Conservation (phyloP, 1,140 invertebrate genomes). For the Dendroctonus ponderosae region DNA sequence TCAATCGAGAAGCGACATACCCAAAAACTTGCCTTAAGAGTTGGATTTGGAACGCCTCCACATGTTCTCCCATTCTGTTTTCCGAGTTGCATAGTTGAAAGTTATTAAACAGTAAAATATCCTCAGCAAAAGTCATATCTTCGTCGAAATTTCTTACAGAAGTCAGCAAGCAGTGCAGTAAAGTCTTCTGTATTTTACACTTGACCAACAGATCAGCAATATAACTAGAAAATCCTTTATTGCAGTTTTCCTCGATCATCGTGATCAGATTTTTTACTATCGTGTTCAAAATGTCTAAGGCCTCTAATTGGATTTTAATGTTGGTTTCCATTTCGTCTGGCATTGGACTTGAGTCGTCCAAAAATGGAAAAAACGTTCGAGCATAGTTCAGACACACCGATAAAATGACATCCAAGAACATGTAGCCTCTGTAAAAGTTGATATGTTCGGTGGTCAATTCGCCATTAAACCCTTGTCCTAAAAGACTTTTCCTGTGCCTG, state of each 20-base stretch:
- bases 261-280: constrained; percentile 75
- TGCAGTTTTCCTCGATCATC: constrained; percentile 79
- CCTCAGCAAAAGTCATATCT: constrained; percentile 73
- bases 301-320: constrained; percentile 71
- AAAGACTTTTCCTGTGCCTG: constrained; percentile 76
- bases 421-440: constrained; percentile 69
- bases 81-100: constrained; percentile 59
- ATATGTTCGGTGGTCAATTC: constrained; percentile 63
- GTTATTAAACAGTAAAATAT: constrained; percentile 82
- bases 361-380: constrained; percentile 74
- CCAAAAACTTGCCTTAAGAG: constrained; percentile 58
- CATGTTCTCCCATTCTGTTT: constrained; percentile 63
- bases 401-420: constrained; percentile 82
- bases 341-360: constrained; percentile 58
- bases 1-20: not conserved
- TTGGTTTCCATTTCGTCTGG: constrained; percentile 76
- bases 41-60: constrained; percentile 76
- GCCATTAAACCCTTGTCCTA: constrained; percentile 76
- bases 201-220: constrained; percentile 77
- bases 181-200: constrained; percentile 87
- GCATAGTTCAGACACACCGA: constrained; percentile 78
- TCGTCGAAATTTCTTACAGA: constrained; percentile 62
- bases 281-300: constrained; percentile 75
- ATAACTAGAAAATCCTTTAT: constrained; percentile 76
- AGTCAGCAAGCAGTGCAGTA: constrained; percentile 79